phyloP scores from a whole-genome alignment of 2,113 vertebrate species.

The Ophthalmotilapia sp. region DNA sequence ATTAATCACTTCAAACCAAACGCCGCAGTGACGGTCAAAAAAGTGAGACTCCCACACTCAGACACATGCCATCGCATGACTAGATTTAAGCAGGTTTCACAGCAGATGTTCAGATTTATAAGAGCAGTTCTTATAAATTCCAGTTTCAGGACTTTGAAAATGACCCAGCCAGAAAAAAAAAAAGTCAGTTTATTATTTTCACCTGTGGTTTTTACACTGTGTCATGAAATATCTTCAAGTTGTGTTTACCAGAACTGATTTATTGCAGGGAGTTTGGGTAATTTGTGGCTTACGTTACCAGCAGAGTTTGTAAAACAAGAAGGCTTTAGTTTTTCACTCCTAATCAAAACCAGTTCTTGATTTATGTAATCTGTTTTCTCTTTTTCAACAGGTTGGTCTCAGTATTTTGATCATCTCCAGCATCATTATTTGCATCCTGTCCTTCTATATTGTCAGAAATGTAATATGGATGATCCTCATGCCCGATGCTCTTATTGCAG shows the following conservation, averaged over 20 bases:
- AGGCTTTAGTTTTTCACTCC: background rate
- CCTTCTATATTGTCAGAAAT: constrained; percentile 51
- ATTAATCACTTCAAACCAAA: constrained; percentile 78
- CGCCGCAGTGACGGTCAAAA: constrained; percentile 61
- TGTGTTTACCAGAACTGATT: background rate
- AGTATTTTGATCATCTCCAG: constrained; percentile 53
- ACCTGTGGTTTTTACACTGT: background rate
- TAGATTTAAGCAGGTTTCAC: background rate
- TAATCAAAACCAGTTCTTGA: background rate
- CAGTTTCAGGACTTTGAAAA: background rate
- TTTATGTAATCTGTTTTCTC: background rate
- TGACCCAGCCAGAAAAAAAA: background rate
- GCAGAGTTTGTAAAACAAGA: background rate
- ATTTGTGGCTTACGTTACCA: background rate
- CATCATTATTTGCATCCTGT: constrained; percentile 49
- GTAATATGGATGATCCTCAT: constrained; percentile 64
- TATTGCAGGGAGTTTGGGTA: background rate
- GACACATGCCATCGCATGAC: background rate
- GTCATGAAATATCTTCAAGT: background rate
- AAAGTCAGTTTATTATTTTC: background rate
- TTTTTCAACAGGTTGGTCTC: constrained; percentile 64
- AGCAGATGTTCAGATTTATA: background rate
- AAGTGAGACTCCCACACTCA: constrained; percentile 64
- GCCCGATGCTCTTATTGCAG: constrained; percentile 62
- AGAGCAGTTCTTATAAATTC: background rate